These are phyloP conservation scores for Mythimna ferrago DNA, from an alignment of 2,888 invertebrate species.

Conservation along the genomic window DNA sequence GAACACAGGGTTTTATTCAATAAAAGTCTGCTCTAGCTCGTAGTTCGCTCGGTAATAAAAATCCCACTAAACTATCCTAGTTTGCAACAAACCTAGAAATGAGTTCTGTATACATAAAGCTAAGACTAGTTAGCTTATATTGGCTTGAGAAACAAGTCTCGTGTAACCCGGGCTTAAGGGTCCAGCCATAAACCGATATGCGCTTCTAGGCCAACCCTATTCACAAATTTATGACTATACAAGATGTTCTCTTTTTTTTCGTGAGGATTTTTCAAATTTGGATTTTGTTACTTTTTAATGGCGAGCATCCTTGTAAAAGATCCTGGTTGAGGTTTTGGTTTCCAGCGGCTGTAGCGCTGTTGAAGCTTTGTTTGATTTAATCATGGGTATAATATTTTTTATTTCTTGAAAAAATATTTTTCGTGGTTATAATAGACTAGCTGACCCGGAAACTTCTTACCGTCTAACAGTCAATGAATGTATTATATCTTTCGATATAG, in stretches of 20 bases:
- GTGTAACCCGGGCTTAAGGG: constrained; percentile 18
- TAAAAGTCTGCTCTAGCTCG: no score
- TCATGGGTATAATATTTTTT: background rate
- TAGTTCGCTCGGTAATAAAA: no score
- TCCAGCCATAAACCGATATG: constrained; percentile 69
- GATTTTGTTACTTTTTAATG: constrained; percentile 81
- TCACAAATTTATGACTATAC: constrained; percentile 59
- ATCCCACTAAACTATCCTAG: no score
- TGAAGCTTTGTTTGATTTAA: background rate
- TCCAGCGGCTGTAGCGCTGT: constrained; percentile 52
- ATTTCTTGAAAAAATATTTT: background rate
- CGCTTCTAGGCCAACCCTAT: constrained; percentile 57
- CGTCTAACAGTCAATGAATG: no score
- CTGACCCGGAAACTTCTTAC: no score
- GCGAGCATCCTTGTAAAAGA: constrained; percentile 65
- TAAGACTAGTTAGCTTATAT: no score
- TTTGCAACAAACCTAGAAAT: no score
- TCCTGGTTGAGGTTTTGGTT: constrained; percentile 15
- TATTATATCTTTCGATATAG: no score
- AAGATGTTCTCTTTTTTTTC: constrained; percentile 36
- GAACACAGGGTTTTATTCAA: no score
- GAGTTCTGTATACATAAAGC: no score
- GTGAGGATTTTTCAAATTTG: constrained; percentile 69
- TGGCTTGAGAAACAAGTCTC: no score
- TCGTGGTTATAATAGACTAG: background rate